Conservation (phyloP, 2,797 vertebrate species). For the Pangasius mekongensis region DNA sequence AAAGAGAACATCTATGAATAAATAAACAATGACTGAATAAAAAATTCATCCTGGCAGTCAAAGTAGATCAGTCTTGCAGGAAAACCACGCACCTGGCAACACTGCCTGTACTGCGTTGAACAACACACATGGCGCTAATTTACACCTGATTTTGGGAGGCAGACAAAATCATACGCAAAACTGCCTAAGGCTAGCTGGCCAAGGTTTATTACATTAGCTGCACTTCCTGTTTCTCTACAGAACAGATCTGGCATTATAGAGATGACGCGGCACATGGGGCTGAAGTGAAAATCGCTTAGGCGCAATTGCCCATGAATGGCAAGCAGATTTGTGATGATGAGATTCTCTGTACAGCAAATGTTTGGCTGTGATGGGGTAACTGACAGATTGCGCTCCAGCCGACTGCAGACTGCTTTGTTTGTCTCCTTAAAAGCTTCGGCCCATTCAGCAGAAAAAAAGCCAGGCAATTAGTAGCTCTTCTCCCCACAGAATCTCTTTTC, state of each 20-base stretch:
- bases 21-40: neutral
- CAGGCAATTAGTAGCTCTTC: slow-evolving; percentile 58
- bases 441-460: slow-evolving; percentile 45
- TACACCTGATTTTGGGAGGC: slow-evolving; percentile 5
- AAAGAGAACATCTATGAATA: neutral
- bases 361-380: slow-evolving; percentile 65
- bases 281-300: slow-evolving; percentile 73
- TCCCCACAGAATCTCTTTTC: slow-evolving; percentile 29
- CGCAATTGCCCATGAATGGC: slow-evolving; percentile 69
- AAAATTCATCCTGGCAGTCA: neutral
- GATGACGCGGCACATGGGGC: slow-evolving; percentile 61
- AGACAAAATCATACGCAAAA: slow-evolving; percentile 19
- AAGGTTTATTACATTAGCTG: slow-evolving; percentile 31
- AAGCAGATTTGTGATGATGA: slow-evolving; percentile 74
- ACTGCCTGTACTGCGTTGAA: neutral
- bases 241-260: slow-evolving; percentile 45
- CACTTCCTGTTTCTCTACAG: slow-evolving; percentile 10
- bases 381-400: slow-evolving; percentile 62
- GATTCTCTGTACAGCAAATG: slow-evolving; percentile 70
- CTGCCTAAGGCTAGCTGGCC: neutral
- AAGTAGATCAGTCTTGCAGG: neutral
- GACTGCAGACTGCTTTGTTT: slow-evolving; percentile 62
- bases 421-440: slow-evolving; percentile 54
- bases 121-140: neutral
- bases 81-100: slow-evolving; percentile 7